Percentiles rank a stretch among this genome's conserved stretches.
phyloP scores from a whole-genome alignment of 2,888 invertebrate genomes.

The Maniola hyperantus region DNA sequence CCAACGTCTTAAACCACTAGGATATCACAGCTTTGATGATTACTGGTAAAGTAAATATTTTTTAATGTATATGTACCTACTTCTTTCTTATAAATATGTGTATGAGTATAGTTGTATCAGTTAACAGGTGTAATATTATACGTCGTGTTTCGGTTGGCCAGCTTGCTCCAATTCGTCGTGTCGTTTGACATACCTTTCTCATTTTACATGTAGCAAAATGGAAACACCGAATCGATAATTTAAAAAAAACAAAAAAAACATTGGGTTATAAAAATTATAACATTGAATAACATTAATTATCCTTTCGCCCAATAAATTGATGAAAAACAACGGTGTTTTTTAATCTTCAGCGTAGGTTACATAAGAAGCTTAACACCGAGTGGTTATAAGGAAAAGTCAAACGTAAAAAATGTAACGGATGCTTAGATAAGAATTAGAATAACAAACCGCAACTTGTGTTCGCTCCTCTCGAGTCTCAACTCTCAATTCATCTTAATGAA shows the following conservation, averaged over 20 bases:
- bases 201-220: slow-evolving; percentile 58
- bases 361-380: slow-evolving; percentile 19
- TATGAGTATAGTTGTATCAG: slow-evolving; percentile 68
- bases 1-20: no score
- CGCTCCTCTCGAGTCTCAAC: not conserved
- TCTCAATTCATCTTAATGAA: slow-evolving; percentile 8
- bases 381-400: slow-evolving; percentile 26
- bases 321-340: slow-evolving; percentile 6
- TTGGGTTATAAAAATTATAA: not conserved
- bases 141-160: slow-evolving; percentile 73
- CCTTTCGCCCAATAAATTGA: not conserved
- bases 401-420: slow-evolving; percentile 23
- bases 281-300: not conserved
- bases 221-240: slow-evolving; percentile 11
- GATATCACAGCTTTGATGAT: no score
- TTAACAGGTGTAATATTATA: slow-evolving; percentile 72
- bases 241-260: not conserved
- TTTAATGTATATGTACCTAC: slow-evolving; percentile 18
- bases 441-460: slow-evolving; percentile 15
- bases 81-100: slow-evolving; percentile 46
- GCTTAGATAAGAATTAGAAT: slow-evolving; percentile 27
- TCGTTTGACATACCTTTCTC: slow-evolving; percentile 79
- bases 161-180: slow-evolving; percentile 74
- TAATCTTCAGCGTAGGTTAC: not conserved
- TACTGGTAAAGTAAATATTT: not conserved